Evolutionary conservation across 2,888 invertebrate genomes (phyloP), one percentile per base, ranked within the genome.

Genomic region (Trichacis sp.): DNA sequence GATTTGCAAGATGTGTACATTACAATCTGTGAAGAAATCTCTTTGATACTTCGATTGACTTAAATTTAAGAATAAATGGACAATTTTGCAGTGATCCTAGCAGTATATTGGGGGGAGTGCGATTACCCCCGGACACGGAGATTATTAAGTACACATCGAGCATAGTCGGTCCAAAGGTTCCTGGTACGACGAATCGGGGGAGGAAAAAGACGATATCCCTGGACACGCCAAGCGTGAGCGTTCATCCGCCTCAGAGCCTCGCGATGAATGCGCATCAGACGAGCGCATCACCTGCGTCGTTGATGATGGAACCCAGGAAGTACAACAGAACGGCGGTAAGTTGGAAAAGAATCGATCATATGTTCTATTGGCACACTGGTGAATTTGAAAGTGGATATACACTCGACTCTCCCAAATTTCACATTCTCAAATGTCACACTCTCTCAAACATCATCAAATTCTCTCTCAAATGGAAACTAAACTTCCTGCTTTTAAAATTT

Each of bases 61-160:
- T n/a, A n/a, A n/a, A n/a, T n/a, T n/a, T n/a, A n/a, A n/a, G n/a
- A n/a, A n/a, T n/a, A n/a, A n/a, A n/a, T n/a, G n/a, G n/a, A n/a
- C 24, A 5, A 24, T 24, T 24, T 40, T 15, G 4, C 86, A 94
- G 92, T 86, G 93, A 93, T 86, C 92, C 93, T 64, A 90, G 92
- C 72, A 92, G 94, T 77, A 90, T 94, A 82, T 86, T 94, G 80
- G 94, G 94, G 64, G 92, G 92, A 33, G 94, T 94, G 48, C 89
- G 94, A 65, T 86, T 95, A 75, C 94, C 94, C 69, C 94, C 94
- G 36, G 94, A 94, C 81, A 95, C 94, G 45, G 94, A 95, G 86
- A 94, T 94, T 70, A 94, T 95, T 81, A 94, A 94, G 85, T 94
- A 94, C 84, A 94, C 94, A 71, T 94, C 94, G 71, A 93, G 93